Percentiles rank a stretch among this genome's conserved stretches.
These are phyloP conservation scores for Zootermopsis nevadensis DNA, from an alignment of 2,888 invertebrate genomes.

Conservation along the genomic window DNA sequence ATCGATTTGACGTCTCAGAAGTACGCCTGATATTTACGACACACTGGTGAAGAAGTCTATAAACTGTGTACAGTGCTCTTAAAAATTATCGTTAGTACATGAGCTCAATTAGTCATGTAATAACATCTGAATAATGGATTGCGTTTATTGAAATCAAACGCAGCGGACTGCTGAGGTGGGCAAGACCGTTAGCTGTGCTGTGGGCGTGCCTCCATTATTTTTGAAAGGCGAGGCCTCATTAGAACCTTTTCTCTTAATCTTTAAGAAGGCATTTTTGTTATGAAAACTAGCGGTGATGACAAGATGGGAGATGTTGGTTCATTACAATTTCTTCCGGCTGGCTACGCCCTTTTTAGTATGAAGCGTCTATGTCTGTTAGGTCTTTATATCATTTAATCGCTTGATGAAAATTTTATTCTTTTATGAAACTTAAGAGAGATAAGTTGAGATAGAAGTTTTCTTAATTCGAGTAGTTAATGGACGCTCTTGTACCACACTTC, in stretches of 20 bases:
- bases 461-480: not conserved
- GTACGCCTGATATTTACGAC: too few relatives aligned
- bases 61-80: too few relatives aligned
- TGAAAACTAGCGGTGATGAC: not conserved
- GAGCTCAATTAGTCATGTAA: too few relatives aligned
- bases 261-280: conserved; percentile 9
- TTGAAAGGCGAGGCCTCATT: conserved; percentile 21
- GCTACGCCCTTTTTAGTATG: conserved; percentile 4
- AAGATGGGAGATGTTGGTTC: not conserved
- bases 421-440: not conserved
- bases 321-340: conserved; percentile 21
- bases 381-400: conserved; percentile 7
- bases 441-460: not conserved
- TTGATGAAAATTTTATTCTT: conserved; percentile 11
- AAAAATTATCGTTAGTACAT: too few relatives aligned
- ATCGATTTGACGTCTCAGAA: too few relatives aligned
- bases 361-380: not conserved
- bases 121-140: too few relatives aligned
- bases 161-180: not conserved
- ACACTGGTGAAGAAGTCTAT: too few relatives aligned
- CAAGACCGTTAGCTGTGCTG: not conserved
- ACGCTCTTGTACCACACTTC: not conserved
- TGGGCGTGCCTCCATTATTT: conserved; percentile 9
- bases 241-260: conserved; percentile 1
- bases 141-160: not conserved